Base-by-base conservation (phyloP, 1,140 invertebrate genomes). In the Caerostris darwini region DNA sequence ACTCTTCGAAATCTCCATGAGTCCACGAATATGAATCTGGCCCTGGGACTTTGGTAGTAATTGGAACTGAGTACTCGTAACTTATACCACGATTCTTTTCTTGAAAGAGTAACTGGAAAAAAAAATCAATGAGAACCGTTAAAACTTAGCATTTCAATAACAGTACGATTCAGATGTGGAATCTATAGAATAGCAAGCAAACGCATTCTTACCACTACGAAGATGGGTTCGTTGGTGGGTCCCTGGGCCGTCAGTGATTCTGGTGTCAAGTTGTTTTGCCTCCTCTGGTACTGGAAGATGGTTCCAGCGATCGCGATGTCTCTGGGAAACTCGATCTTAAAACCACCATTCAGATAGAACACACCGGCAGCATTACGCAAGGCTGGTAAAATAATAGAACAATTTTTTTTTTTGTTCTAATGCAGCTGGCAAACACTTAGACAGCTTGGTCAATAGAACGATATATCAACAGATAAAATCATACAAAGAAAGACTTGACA, bases 261-360 rank as follows among this genome's bases (percentile, higher is more conserved):
- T 0, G 98, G 98, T 0, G 98, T 97, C 4, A 97, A 97, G 95
- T 98, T 97, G 17, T 97, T 97, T 95, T 98, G 97, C 94, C 96
- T 94, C 58, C 95, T 83, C 56, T 71, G 88, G 83, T 99, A 99
- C 95, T 98, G 97, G 97, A 99, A 99, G 95, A 97, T 97, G 2
- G 97, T 97, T 6, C 98, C 98, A 17, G 98, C 97, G 95, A 98
- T 98, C 90, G 97, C 96, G 94, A 98, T 96, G 57, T 97, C 97
- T 86, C 97, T 96, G 0, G 98, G 98, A 96, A 98, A 98, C 96
- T 99, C 98, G 95, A 99, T 99, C 95, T 97, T 97, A 97, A 98
- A 99, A 95, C 99, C 98, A 6, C 99, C 99, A 96, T 99, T 99
- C 19, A 99, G 96, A 95, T 99, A 99, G 95, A 98, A 99, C 95